Evolutionary conservation across 2,113 vertebrate species (phyloP).

Genomic region (Rhynchopsitta pachyrhyncha): DNA sequence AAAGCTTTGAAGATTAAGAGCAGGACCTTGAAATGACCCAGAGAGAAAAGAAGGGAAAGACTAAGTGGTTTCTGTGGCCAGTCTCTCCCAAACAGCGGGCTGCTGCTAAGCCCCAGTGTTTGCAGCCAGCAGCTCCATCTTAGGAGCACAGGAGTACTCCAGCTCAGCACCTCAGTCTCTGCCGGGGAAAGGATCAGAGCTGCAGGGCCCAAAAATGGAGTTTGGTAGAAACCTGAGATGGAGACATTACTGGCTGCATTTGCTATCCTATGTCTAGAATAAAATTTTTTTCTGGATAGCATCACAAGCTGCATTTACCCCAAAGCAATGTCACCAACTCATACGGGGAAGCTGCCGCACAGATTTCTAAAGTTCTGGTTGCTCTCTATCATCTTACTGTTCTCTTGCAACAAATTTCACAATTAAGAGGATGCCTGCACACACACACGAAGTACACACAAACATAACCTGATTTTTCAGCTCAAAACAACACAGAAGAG

Average conservation of each 20-base stretch:
- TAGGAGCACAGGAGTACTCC: background rate
- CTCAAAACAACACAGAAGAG: background rate
- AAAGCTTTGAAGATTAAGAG: constrained; percentile 61
- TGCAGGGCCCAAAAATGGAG: fast-evolving
- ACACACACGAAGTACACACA: background rate
- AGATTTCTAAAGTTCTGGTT: background rate
- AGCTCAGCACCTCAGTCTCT: background rate
- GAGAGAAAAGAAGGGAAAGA: background rate
- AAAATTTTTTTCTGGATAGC: fast-evolving
- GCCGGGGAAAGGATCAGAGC: background rate
- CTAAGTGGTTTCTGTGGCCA: background rate
- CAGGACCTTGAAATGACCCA: constrained; percentile 61
- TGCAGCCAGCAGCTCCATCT: background rate
- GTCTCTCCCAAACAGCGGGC: background rate
- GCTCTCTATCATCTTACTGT: background rate
- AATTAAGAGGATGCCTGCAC: background rate
- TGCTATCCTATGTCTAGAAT: background rate
- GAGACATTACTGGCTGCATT: background rate
- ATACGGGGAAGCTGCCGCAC: background rate
- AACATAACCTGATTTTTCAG: background rate
- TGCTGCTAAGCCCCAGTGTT: background rate
- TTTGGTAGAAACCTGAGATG: background rate
- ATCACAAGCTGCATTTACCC: background rate
- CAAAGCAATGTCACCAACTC: background rate
- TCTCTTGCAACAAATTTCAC: background rate